phyloP scores from a whole-genome alignment of 2,113 vertebrate species.

The Microcebus tavaratra region DNA sequence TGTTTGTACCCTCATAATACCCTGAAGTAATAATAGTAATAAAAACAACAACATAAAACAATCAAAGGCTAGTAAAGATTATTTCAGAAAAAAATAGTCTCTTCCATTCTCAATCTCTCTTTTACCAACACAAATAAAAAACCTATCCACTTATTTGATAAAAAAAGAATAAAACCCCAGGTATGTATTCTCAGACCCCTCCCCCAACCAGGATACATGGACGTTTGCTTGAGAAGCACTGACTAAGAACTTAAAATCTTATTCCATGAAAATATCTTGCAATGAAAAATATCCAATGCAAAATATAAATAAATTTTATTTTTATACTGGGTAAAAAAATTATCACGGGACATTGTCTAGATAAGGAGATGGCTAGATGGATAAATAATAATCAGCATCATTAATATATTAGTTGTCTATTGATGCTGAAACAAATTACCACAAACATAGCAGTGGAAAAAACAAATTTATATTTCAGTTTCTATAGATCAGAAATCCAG shows the following conservation, averaged over 20 bases:
- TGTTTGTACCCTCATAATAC: too few species aligned
- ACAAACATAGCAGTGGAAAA: not conserved
- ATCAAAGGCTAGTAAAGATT: too few species aligned
- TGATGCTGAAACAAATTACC: not conserved
- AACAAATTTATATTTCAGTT: not conserved
- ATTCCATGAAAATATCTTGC: not conserved
- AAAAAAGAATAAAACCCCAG: too few species aligned
- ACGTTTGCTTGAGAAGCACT: too few species aligned
- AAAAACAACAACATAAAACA: too few species aligned
- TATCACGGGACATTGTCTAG: not conserved
- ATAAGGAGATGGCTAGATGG: not conserved
- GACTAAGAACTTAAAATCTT: not conserved
- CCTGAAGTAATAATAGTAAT: too few species aligned
- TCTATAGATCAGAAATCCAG: not conserved
- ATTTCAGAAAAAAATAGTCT: too few species aligned
- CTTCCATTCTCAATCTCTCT: too few species aligned
- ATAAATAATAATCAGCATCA: not conserved
- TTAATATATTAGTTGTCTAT: not conserved
- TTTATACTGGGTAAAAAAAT: not conserved
- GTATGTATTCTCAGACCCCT: too few species aligned
- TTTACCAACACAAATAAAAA: too few species aligned
- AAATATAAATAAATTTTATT: not conserved
- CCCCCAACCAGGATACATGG: too few species aligned
- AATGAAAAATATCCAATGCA: not conserved
- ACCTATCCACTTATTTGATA: too few species aligned